phyloP scores from a whole-genome alignment of 2,888 invertebrate genomes.

The Lycaena phlaeas region DNA sequence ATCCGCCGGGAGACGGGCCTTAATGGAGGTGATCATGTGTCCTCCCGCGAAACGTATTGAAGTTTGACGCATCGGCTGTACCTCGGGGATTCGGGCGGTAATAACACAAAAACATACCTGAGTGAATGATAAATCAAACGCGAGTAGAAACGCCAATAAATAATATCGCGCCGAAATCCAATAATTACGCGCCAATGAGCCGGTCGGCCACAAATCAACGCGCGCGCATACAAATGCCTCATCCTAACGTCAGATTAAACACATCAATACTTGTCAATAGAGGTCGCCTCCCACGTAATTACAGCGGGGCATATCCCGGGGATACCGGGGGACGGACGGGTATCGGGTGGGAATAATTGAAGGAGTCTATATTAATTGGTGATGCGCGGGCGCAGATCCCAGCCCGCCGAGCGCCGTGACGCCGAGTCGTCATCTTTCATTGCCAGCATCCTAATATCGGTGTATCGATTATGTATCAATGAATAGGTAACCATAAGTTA shows the following conservation, averaged over 20 bases:
- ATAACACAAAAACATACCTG: constrained; percentile 32
- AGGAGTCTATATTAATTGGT: constrained; percentile 72
- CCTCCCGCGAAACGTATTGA: constrained; percentile 62
- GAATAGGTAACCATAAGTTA: too few relatives aligned
- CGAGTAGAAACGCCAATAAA: constrained; percentile 68
- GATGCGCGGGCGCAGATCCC: constrained; percentile 62
- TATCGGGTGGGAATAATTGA: constrained; percentile 69
- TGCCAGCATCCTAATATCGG: constrained; percentile 19
- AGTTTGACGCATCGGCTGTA: constrained; percentile 63
- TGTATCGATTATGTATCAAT: too few relatives aligned
- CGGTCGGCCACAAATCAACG: constrained; percentile 64
- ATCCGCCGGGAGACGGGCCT: constrained; percentile 63
- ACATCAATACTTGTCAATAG: constrained; percentile 72
- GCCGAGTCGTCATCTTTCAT: constrained; percentile 32
- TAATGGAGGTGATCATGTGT: constrained; percentile 69
- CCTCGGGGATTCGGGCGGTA: constrained; percentile 52
- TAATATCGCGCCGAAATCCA: constrained; percentile 67
- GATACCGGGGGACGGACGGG: constrained; percentile 54
- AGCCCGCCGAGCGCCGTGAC: too few relatives aligned
- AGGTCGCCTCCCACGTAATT: constrained; percentile 71
- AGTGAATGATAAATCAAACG: constrained; percentile 51
- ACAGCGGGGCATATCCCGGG: constrained; percentile 69
- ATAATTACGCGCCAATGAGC: constrained; percentile 69
- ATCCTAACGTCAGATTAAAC: constrained; percentile 73
- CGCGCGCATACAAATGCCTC: constrained; percentile 66